Base-by-base conservation (phyloP, 2,888 invertebrate species). In the Ophion ellenae region DNA sequence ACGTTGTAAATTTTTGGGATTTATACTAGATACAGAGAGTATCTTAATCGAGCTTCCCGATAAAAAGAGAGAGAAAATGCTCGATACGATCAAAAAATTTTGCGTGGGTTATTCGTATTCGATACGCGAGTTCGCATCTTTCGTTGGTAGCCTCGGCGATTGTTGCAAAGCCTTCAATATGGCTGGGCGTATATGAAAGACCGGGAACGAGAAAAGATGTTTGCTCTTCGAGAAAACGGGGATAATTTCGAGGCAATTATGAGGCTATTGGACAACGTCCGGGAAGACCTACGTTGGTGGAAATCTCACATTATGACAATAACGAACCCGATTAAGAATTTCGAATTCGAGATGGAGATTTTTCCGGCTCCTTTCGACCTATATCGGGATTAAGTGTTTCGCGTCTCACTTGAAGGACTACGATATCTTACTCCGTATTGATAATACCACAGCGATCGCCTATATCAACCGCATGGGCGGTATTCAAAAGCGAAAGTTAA, bases 371-470 rank as follows among this genome's bases (percentile, higher is more conserved):
- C 28, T 75, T 4, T 63, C 75, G 24, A 64, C 73, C 2, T 81
- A 75, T 36, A 63, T 76, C 7, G 70, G 83, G 2, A 20, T 85
- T 11, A 80, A 81, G 24, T 77, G 80, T 32, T 86, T 87, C 36
- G 83, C 87, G 32, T 2, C n/a, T 28, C 59, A 71, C 3, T 53
- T 28, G 9, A 36, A 17, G 24, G 24, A 82, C 63, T 86, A 71
- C 57, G 77, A 86, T 36, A 82, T 87, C n/a, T 20, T 84, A 17
- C 28, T 87, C 17, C 28, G 84, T 32, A 70, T 87, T 17, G 86
- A 86, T 24, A 86, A 87, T 64, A 84, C 78, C 11, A 86, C 86
- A 6, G 84, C 82, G 1, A 80, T 86, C 28, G 75, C 86, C 10
- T 81, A 85, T 57, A 81, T 87, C 1, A 86, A 86, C 24, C 66